Percentiles rank a stretch among this genome's conserved stretches.
Evolutionary conservation across 2,113 vertebrate species (phyloP).

Genomic region (Mobula hypostoma): DNA sequence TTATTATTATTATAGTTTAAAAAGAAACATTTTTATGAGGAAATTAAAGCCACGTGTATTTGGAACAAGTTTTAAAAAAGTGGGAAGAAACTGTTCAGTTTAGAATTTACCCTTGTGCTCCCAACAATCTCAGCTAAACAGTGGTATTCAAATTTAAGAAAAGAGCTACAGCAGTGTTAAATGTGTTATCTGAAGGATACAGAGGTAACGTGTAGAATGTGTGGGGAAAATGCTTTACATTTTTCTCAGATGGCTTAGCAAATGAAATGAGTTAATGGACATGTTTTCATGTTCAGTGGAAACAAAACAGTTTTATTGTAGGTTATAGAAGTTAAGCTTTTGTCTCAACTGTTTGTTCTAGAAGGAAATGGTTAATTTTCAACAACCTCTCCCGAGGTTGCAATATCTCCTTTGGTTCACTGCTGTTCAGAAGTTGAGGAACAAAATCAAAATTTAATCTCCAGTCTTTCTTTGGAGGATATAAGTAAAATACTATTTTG

Average conservation of each 20-base stretch:
- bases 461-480: conserved; percentile 6
- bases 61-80: conserved; percentile 29
- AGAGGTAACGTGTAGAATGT: conserved; percentile 59
- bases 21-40: conserved; percentile 37
- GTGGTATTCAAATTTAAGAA: conserved; percentile 34
- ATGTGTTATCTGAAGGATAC: conserved; percentile 52
- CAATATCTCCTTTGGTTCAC: conserved; percentile 56
- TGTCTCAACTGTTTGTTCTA: conserved; percentile 54
- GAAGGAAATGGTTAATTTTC: conserved; percentile 19
- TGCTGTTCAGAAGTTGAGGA: conserved; percentile 55
- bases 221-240: conserved; percentile 58
- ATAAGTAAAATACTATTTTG: conserved; percentile 37
- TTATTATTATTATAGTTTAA: conserved; percentile 53
- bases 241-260: conserved; percentile 48
- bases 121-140: conserved; percentile 51
- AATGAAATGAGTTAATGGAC: conserved; percentile 41
- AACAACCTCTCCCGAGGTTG: conserved; percentile 44
- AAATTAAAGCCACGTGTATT: conserved; percentile 39
- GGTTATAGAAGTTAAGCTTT: conserved; percentile 45
- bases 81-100: conserved; percentile 29
- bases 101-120: conserved; percentile 50
- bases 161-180: background rate
- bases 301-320: conserved; percentile 39
- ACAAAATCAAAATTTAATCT: conserved; percentile 53
- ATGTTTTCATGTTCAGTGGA: conserved; percentile 46